These are phyloP conservation scores for Anthonomus grandis DNA, from an alignment of 1,140 invertebrate genomes.

Conservation along the genomic window DNA sequence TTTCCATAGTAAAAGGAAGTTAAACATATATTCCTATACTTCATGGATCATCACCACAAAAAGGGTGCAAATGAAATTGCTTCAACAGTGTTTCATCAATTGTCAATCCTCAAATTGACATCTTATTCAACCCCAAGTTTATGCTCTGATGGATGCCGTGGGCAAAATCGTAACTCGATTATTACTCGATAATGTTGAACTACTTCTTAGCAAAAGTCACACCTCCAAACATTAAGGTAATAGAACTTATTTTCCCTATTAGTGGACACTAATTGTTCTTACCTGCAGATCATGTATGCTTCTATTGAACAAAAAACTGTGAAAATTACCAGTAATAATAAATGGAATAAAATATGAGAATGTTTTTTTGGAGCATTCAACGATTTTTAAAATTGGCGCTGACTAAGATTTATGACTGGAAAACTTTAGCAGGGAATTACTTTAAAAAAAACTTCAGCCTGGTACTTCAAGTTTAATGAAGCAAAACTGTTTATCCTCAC, in stretches of 20 bases:
- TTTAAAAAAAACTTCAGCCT: background rate
- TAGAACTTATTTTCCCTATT: background rate
- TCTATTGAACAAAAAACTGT: background rate
- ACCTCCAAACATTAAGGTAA: too few relatives aligned
- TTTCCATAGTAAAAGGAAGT: background rate
- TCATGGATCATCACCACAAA: background rate
- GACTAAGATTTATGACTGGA: slow-evolving; percentile 1
- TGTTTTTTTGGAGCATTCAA: background rate
- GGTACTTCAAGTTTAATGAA: slow-evolving; percentile 4
- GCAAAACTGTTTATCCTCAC: background rate
- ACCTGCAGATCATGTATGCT: background rate
- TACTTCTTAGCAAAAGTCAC: background rate
- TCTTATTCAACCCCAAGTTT: slow-evolving; percentile 3
- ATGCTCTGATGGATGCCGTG: background rate
- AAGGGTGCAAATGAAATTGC: slow-evolving; percentile 2
- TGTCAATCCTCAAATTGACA: background rate
- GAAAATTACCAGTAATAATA: background rate
- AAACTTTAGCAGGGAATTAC: background rate
- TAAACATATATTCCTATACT: slow-evolving; percentile 1
- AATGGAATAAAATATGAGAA: background rate
- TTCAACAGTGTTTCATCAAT: background rate
- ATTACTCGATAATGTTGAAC: background rate
- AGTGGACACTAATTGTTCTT: slow-evolving; percentile 1
- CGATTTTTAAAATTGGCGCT: too few relatives aligned
- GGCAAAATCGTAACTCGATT: too few relatives aligned